phyloP scores from a whole-genome alignment of 35 echinoderm and acorn worm species.

The Heliocidaris tuberculata region DNA sequence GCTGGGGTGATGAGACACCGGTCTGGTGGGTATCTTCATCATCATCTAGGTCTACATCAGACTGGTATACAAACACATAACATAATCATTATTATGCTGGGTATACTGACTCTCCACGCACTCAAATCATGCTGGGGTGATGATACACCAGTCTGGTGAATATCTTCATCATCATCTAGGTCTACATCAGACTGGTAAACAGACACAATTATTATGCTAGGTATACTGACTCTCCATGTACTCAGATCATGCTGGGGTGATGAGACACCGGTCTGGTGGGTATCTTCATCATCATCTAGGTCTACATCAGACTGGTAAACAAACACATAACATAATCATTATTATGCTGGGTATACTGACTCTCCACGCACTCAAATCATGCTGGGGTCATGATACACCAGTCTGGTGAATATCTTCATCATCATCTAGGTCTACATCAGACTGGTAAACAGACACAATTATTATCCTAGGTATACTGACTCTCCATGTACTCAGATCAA shows the following conservation, averaged over 20 bases:
- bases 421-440: not conserved
- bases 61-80: conserved; percentile 52
- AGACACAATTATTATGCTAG: not conserved
- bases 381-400: conserved; percentile 68
- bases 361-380: conserved; percentile 88
- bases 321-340: not conserved
- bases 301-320: too few relatives aligned
- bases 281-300: conserved; percentile 41
- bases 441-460: not conserved
- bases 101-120: conserved; percentile 88
- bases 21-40: conserved; percentile 51
- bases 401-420: not conserved
- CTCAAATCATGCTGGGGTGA: conserved; percentile 84
- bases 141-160: conserved; percentile 28
- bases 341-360: conserved; percentile 78
- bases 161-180: conserved; percentile 57
- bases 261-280: conserved; percentile 22
- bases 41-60: conserved; percentile 62
- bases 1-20: conserved; percentile 70
- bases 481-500: conserved; percentile 84
- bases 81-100: conserved; percentile 50
- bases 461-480: conserved; percentile 69
- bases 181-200: conserved; percentile 68
- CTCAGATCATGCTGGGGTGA: conserved; percentile 79
- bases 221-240: conserved; percentile 81